Conservation (phyloP, 2,797 vertebrate genomes). For the Hoplostethus mediterraneus region DNA sequence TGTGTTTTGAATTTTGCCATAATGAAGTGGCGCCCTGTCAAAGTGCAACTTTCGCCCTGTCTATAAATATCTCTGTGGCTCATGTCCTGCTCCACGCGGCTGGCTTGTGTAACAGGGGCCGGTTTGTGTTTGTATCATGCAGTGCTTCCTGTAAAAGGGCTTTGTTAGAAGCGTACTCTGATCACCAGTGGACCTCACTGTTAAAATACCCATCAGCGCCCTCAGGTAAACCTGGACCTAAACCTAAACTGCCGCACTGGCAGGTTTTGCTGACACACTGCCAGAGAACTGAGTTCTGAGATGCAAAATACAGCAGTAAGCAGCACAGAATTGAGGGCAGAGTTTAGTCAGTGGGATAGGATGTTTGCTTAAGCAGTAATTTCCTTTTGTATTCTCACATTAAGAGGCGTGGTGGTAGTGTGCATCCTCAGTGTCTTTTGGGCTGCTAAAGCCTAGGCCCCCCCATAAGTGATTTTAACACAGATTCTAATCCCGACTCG, state of each 20-base stretch:
- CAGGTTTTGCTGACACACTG: constrained; percentile 11
- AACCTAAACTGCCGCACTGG: background rate
- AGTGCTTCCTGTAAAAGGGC: constrained; percentile 70
- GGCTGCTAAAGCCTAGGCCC: no score
- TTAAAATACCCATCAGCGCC: constrained; percentile 53
- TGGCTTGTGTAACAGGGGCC: constrained; percentile 70
- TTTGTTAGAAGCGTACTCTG: constrained; percentile 56
- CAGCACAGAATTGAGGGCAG: constrained; percentile 27
- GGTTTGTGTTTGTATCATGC: constrained; percentile 65
- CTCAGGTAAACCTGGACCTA: constrained; percentile 28
- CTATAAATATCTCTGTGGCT: constrained; percentile 77
- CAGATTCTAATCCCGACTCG: no score
- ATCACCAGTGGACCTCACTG: constrained; percentile 51
- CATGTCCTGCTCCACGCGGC: constrained; percentile 60
- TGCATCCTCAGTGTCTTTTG: background rate
- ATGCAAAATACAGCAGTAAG: constrained; percentile 15
- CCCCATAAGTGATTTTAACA: no score
- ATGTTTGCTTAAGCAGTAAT: constrained; percentile 25
- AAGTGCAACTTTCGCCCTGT: constrained; percentile 62
- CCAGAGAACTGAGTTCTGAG: constrained; percentile 22
- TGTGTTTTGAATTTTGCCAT: constrained; percentile 43
- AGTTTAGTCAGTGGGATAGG: constrained; percentile 24
- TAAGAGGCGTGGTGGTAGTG: background rate
- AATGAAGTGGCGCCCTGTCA: constrained; percentile 58
- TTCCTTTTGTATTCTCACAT: constrained; percentile 17